Base-by-base conservation (phyloP, 2,113 vertebrate genomes). In the Ia io region DNA sequence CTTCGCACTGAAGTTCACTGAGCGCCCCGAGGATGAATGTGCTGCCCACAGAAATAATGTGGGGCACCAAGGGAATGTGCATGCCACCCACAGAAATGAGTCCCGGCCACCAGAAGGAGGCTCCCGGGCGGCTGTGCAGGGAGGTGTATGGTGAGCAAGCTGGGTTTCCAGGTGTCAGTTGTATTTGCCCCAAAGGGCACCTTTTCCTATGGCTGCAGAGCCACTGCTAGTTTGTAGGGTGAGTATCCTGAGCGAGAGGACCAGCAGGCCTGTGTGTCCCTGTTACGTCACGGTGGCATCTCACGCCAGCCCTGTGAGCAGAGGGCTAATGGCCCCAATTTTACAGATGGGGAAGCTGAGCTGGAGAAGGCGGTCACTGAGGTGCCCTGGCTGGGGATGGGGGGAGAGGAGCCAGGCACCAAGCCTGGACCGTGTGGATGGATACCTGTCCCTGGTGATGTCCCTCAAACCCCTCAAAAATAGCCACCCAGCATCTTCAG, bases 351-450 rank as follows among this genome's bases (percentile, higher is more conserved):
- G 93, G 23, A 86, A 65, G 30, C 44, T 63, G 88, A 85, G 65
- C 32, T 16, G 61, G 23, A 25, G 37, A 82, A 76, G 67, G 35
- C 3, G 0, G 84, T 3, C 22, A 2, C 47, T 2, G 23, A 65
- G 69, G 56, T 18, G 1, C 22, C 40, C 30, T 11, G 5, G 49
- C 23, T 35, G 47, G 32, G 14, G 9, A 67, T 1, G 3, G 5
- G 3, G 77, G 12, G 23, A 51, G 30, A 47, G 44, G 65, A 84
- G 59, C 71, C 32, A n/a, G 74, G 42, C 32, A 10, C 67, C 3
- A 1, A 2, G 28, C 2, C 44, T 22, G 40, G 49, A 74, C 42
- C 1, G 0, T 1, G 6, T 0, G 37, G 42, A 30, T 0, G 37
- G 42, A 30, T 71, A 30, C 40, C 74, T 9, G 51, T 30, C 16